phyloP scores from a whole-genome alignment of 1,140 invertebrate genomes.

The Caenorhabditis briggsae region DNA sequence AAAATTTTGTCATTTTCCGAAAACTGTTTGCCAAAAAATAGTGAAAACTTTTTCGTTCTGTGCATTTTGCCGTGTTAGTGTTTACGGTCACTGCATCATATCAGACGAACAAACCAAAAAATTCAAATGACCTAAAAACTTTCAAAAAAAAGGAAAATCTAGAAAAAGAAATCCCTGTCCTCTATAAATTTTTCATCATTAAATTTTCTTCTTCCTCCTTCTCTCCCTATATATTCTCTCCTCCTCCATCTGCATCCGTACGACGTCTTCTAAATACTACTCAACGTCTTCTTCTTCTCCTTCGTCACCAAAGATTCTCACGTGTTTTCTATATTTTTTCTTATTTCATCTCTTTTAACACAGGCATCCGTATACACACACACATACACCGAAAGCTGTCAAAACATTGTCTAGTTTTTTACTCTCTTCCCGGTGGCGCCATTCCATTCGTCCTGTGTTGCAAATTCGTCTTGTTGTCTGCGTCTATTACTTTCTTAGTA shows the following conservation, averaged over 20 bases:
- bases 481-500: background rate
- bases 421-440: background rate
- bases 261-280: background rate
- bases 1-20: no score
- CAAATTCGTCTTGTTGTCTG: background rate
- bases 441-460: no score
- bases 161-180: background rate
- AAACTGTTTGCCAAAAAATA: no score
- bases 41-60: no score
- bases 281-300: background rate
- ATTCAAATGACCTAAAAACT: no score
- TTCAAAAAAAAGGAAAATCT: no score
- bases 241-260: background rate
- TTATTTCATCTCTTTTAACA: conserved; percentile 29
- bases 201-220: conserved; percentile 1
- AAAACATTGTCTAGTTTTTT: conserved; percentile 40
- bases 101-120: no score
- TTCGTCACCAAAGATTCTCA: conserved; percentile 28
- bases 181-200: conserved; percentile 43
- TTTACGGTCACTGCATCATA: no score
- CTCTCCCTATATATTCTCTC: background rate
- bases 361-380: conserved; percentile 12
- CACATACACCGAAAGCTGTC: conserved; percentile 41
- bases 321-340: conserved; percentile 31
- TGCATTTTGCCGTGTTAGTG: no score